Base-by-base conservation (phyloP, 2,113 vertebrate genomes). In the Cercocebus atys region DNA sequence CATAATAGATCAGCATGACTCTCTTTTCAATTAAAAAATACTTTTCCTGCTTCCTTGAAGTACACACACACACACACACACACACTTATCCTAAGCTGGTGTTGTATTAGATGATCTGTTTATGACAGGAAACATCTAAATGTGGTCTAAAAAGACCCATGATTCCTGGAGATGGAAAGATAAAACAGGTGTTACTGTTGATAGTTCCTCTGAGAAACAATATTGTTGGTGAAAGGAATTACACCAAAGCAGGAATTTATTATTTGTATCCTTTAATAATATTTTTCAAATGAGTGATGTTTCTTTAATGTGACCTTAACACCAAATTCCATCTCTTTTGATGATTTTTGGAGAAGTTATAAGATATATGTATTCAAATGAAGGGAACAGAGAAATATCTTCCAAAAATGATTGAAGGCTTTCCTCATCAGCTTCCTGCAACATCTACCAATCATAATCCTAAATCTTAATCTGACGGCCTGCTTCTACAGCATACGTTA, bases 241-340 rank as follows among this genome's bases (percentile, higher is more conserved):
- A 94, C 8, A 81, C 35, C 43, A 85, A 81, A 40, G 20, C 20
- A 83, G 30, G 25, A 86, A 85, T 76, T 66, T 83, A 73, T 78
- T 59, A 64, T 83, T 84, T 80, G 11, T 75, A 90, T 90, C 82
- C 50, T 87, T 73, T 18, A 87, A 85, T 61, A 90, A 59, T 93
- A 94, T 83, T 90, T 96, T 73, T n/a, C 38, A 93, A 84, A 73
- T 75, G 43, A 86, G 85, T 59, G 50, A 47, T 50, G 14, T 75
- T 87, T 88, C 50, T 94, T 93, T 87, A 64, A 61, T 38, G 20
- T 87, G 47, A 76, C 10, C 70, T 22, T 83, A 72, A n/a, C 3
- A 79, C 32, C 16, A 93, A 90, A 73, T 78, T 89, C 85, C 43
- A 70, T 47, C 20, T 82, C 64, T 75, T 89, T 47, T 75, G 64